phyloP scores from a whole-genome alignment of 2,113 vertebrate genomes.

The Nibea coibor region DNA sequence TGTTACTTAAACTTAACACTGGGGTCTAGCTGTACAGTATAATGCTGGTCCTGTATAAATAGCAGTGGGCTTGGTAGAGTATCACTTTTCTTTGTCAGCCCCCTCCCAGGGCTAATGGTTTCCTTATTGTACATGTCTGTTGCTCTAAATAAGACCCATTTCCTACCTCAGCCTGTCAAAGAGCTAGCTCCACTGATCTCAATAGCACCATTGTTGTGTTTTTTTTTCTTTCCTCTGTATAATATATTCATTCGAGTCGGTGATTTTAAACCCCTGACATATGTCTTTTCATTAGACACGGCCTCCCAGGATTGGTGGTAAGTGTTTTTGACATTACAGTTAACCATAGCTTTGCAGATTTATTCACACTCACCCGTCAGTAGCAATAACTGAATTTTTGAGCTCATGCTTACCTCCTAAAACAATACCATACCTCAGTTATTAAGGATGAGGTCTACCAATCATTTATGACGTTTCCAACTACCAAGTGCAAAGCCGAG shows the following conservation, averaged over 20 bases:
- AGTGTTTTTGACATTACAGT: conserved; percentile 53
- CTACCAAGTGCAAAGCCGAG: conserved; percentile 34
- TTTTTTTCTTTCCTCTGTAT: conserved; percentile 25
- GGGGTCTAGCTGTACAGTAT: conserved; percentile 72
- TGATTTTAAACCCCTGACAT: conserved; percentile 36
- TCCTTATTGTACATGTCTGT: conserved; percentile 72
- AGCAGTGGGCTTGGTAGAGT: conserved; percentile 60
- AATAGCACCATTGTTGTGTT: conserved; percentile 54
- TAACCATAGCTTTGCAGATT: conserved; percentile 23
- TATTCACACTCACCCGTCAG: conserved; percentile 7
- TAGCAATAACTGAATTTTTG: conserved; percentile 31
- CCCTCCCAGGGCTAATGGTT: conserved; percentile 74
- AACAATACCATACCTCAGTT: conserved; percentile 24
- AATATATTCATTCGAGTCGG: conserved; percentile 31
- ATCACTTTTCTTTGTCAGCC: conserved; percentile 76
- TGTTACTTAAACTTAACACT: conserved; percentile 82
- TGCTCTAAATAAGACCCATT: conserved; percentile 57
- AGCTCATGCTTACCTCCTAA: conserved; percentile 30
- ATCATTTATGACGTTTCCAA: conserved; percentile 26
- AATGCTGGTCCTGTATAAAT: conserved; percentile 75
- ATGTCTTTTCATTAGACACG: conserved; percentile 29
- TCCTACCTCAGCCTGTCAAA: conserved; percentile 52
- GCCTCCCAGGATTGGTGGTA: conserved; percentile 19
- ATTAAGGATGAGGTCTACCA: conserved; percentile 28
- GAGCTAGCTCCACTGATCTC: conserved; percentile 41